Evolutionary conservation across 2,888 invertebrate genomes (phyloP).

Genomic region (Tinea trinotella): DNA sequence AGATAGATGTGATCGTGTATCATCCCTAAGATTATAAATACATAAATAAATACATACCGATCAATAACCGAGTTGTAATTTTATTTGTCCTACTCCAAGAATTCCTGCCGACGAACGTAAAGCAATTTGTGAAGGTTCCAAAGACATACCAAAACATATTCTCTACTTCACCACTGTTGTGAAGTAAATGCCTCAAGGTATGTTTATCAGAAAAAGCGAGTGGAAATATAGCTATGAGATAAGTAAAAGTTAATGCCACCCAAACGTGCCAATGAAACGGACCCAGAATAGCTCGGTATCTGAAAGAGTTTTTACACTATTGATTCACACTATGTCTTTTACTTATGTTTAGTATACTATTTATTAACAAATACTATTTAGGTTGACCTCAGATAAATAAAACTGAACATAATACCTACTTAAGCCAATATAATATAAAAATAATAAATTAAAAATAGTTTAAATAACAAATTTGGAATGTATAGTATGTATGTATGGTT

Average conservation of each 20-base stretch:
- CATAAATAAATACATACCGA: slow-evolving; percentile 75
- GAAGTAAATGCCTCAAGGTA: slow-evolving; percentile 75
- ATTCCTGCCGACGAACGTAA: slow-evolving; percentile 78
- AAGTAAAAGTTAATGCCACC: slow-evolving; percentile 79
- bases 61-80: slow-evolving; percentile 78
- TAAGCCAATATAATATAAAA: too few species aligned
- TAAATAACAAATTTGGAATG: too few species aligned
- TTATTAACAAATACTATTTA: too few species aligned
- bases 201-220: slow-evolving; percentile 81
- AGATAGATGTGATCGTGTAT: too few species aligned
- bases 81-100: slow-evolving; percentile 81
- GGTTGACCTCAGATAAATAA: too few species aligned
- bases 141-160: slow-evolving; percentile 92
- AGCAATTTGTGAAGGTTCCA: slow-evolving; percentile 87
- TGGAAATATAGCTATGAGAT: slow-evolving; percentile 81
- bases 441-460: too few species aligned
- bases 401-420: too few species aligned
- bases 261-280: slow-evolving; percentile 88
- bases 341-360: too few species aligned
- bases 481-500: too few species aligned
- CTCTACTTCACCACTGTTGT: slow-evolving; percentile 80
- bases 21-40: too few species aligned
- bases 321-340: too few species aligned
- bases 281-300: slow-evolving; percentile 86
- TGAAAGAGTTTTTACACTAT: too few species aligned